Evolutionary conservation across 2,113 vertebrate genomes (phyloP).

Genomic region (Chionis minor): DNA sequence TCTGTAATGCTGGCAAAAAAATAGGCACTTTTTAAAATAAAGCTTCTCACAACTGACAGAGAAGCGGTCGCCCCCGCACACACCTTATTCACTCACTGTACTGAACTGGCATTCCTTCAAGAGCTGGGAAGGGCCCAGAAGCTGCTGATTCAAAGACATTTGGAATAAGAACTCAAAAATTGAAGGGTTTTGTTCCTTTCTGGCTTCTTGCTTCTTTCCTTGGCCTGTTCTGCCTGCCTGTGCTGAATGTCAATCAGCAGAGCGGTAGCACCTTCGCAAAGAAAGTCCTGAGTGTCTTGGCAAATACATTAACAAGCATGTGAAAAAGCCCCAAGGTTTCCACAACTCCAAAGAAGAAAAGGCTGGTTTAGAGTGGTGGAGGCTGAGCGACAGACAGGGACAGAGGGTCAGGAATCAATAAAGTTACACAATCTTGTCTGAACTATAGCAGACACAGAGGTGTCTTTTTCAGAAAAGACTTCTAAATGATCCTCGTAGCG

Average conservation of each 20-base stretch:
- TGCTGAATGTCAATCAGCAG: slow-evolving; percentile 6
- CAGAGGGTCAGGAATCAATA: neutral
- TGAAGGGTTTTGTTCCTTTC: neutral
- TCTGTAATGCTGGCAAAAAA: neutral
- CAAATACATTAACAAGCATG: neutral
- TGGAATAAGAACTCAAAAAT: neutral
- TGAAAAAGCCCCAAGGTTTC: neutral
- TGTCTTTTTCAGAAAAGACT: neutral
- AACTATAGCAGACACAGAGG: neutral
- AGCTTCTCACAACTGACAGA: slow-evolving; percentile 37
- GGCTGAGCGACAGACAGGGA: neutral
- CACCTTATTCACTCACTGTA: slow-evolving; percentile 44
- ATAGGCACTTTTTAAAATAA: slow-evolving; percentile 13
- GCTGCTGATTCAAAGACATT: slow-evolving; percentile 51
- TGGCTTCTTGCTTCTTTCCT: slow-evolving; percentile 27
- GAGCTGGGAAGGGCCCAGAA: slow-evolving; percentile 32
- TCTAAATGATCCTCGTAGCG: neutral
- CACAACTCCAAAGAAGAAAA: neutral
- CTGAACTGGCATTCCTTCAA: slow-evolving; percentile 36
- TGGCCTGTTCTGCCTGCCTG: slow-evolving; percentile 6
- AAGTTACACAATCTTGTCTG: neutral
- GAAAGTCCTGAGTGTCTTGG: neutral
- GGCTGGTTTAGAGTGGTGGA: neutral
- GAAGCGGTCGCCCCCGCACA: slow-evolving; percentile 30
- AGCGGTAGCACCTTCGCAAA: neutral